Conservation (phyloP, 2,113 vertebrate genomes). For the Leptocoma aspasia region DNA sequence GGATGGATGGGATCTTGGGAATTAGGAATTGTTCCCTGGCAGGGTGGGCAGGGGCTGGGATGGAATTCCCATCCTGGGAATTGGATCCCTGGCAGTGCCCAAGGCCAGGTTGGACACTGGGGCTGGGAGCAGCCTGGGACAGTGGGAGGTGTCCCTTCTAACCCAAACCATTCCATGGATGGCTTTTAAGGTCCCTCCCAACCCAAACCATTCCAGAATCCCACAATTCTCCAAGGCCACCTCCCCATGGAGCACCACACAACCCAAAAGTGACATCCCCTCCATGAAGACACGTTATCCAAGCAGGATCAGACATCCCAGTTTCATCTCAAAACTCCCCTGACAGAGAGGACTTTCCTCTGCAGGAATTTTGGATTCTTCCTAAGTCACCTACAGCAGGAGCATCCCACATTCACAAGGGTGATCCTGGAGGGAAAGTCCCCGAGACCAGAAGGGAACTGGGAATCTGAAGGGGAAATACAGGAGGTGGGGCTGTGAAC, state of each 20-base stretch:
- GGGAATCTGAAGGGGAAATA: background rate
- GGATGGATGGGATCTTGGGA: background rate
- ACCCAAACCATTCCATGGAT: background rate
- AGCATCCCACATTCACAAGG: background rate
- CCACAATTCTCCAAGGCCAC: background rate
- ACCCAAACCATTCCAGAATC: background rate
- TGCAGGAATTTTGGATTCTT: background rate
- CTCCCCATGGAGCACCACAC: background rate
- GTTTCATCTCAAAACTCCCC: background rate
- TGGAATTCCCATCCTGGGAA: background rate
- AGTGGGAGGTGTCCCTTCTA: background rate
- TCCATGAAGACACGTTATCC: background rate
- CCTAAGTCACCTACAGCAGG: background rate
- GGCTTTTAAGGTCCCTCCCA: background rate
- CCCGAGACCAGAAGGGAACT: background rate
- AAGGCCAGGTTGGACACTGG: background rate
- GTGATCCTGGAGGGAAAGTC: background rate
- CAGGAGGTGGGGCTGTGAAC: background rate
- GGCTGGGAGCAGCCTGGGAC: background rate
- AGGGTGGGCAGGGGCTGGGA: background rate
- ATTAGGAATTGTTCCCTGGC: background rate
- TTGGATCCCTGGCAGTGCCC: background rate
- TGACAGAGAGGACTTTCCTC: background rate
- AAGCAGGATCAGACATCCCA: background rate
- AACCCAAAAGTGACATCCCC: background rate